A percentile compares a stretch with the other conserved stretches of the same genome.
These are phyloP conservation scores for Coilia nasus DNA, from an alignment of 2,797 vertebrate species.

Conservation along the genomic window DNA sequence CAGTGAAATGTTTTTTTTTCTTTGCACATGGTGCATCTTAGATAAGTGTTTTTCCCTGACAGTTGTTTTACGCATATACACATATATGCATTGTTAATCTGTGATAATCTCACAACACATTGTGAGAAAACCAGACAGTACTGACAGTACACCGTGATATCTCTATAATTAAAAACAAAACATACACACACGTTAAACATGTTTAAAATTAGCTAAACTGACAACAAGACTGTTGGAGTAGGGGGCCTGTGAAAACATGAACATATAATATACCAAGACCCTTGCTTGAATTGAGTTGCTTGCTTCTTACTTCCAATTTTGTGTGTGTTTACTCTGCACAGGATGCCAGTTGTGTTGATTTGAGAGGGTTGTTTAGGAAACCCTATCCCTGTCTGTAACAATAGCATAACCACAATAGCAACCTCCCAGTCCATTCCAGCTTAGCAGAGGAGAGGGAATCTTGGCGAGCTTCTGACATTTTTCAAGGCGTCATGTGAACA, in stretches of 20 bases:
- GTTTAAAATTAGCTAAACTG: not conserved
- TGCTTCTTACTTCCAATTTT: slow-evolving; percentile 46
- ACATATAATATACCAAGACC: slow-evolving; percentile 9
- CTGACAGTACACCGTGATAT: too few relatives aligned
- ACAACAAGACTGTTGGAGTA: not conserved
- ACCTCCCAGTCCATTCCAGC: slow-evolving; percentile 37
- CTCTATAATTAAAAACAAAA: too few relatives aligned
- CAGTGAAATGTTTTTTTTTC: too few relatives aligned
- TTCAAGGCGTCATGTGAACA: slow-evolving; percentile 33
- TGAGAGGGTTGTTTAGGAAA: slow-evolving; percentile 46
- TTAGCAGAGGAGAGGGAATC: slow-evolving; percentile 37
- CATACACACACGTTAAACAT: not conserved
- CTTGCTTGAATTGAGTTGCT: not conserved
- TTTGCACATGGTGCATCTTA: too few relatives aligned
- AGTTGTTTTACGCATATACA: too few relatives aligned
- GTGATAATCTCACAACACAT: too few relatives aligned
- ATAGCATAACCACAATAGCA: slow-evolving; percentile 51
- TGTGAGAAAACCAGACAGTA: too few relatives aligned
- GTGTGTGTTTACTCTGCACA: slow-evolving; percentile 33
- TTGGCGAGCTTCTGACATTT: slow-evolving; percentile 37
- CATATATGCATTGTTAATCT: too few relatives aligned
- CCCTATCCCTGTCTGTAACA: slow-evolving; percentile 53
- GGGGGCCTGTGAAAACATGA: not conserved
- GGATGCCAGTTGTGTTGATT: not conserved
- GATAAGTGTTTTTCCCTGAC: too few relatives aligned